Percentiles rank a stretch among this genome's conserved stretches.
Conservation (phyloP, 1,140 invertebrate species). For the Stegodyphus dumicola region DNA sequence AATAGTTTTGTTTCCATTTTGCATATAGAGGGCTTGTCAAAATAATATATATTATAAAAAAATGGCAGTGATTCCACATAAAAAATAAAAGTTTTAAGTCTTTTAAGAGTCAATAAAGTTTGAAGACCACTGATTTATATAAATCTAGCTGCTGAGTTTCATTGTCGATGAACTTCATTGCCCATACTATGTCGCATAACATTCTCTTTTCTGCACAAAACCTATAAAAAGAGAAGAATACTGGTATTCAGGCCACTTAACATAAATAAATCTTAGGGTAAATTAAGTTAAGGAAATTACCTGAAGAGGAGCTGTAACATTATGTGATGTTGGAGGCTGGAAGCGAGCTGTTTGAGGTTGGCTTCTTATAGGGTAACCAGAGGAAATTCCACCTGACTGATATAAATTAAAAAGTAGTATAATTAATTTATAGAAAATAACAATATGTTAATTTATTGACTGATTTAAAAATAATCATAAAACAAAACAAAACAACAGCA, state of each 20-base stretch:
- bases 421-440: too few species aligned
- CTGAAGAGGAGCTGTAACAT: constrained; percentile 38
- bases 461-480: too few species aligned
- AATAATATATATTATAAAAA: too few species aligned
- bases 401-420: background rate
- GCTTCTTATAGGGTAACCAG: constrained; percentile 48
- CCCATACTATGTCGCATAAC: background rate
- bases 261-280: background rate
- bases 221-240: background rate
- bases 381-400: constrained; percentile 37
- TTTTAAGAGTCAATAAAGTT: too few species aligned
- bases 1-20: too few species aligned
- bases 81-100: too few species aligned
- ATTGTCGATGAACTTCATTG: background rate
- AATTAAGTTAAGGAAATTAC: background rate
- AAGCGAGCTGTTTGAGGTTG: constrained; percentile 41
- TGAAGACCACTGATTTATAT: too few species aligned
- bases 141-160: too few species aligned
- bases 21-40: too few species aligned
- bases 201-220: background rate
- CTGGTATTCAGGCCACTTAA: background rate
- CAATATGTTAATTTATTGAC: too few species aligned
- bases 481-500: too few species aligned
- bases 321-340: constrained; percentile 44
- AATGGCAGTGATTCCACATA: too few species aligned